phyloP scores from a whole-genome alignment of 2,113 vertebrate genomes.

The Amblyopsis rosae region DNA sequence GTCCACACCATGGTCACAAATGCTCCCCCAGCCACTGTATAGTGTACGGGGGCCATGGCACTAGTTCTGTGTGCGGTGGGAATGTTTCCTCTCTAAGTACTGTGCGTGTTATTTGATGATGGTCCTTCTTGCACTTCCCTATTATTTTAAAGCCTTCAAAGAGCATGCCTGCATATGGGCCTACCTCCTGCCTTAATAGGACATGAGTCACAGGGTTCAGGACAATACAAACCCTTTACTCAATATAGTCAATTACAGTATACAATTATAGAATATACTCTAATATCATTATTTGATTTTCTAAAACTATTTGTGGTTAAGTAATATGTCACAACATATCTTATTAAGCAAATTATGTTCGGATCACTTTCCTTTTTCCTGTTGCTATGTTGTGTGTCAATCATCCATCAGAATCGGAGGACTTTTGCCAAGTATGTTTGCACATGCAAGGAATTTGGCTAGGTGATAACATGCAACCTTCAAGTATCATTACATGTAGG shows the following conservation, averaged over 20 bases:
- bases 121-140: slow-evolving; percentile 77
- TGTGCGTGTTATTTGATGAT: slow-evolving; percentile 77
- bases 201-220: slow-evolving; percentile 51
- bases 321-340: too few relatives aligned
- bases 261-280: too few relatives aligned
- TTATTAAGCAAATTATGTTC: too few relatives aligned
- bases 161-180: slow-evolving; percentile 55
- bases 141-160: slow-evolving; percentile 82
- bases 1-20: slow-evolving; percentile 62
- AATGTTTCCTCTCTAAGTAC: slow-evolving; percentile 75
- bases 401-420: too few relatives aligned
- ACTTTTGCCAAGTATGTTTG: too few relatives aligned
- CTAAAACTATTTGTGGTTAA: too few relatives aligned
- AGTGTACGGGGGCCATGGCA: slow-evolving; percentile 47
- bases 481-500: too few relatives aligned
- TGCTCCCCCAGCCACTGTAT: slow-evolving; percentile 45
- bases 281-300: too few relatives aligned
- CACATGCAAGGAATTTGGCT: too few relatives aligned
- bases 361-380: too few relatives aligned
- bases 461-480: too few relatives aligned
- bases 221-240: slow-evolving; percentile 50
- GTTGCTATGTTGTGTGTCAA: too few relatives aligned
- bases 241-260: slow-evolving; percentile 10
- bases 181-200: slow-evolving; percentile 54
- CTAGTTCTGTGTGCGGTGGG: slow-evolving; percentile 50